These are phyloP conservation scores for Rhinichthys osculus DNA, from an alignment of 2,797 vertebrate species.

Conservation along the genomic window DNA sequence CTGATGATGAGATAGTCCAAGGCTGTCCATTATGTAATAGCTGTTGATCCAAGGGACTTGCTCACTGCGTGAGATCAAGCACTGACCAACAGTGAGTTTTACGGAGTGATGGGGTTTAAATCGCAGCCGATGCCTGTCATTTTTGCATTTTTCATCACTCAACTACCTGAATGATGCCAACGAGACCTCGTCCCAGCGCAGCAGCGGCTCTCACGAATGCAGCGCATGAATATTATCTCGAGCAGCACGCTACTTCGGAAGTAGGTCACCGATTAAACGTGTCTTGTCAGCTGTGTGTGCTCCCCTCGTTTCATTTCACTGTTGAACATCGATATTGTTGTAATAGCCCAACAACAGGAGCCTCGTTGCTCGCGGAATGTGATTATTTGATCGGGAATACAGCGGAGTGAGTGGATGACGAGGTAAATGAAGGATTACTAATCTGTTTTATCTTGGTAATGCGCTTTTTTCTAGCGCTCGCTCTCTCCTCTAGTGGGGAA, in stretches of 20 bases:
- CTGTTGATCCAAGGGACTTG: slow-evolving; percentile 52
- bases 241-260: slow-evolving; percentile 81
- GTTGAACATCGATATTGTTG: slow-evolving; percentile 61
- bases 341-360: slow-evolving; percentile 18
- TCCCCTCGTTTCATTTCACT: slow-evolving; percentile 68
- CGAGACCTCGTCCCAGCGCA: slow-evolving; percentile 77
- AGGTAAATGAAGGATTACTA: slow-evolving; percentile 61
- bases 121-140: background rate
- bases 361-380: slow-evolving; percentile 40
- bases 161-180: slow-evolving; percentile 51
- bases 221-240: slow-evolving; percentile 84
- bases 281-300: slow-evolving; percentile 75
- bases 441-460: slow-evolving; percentile 53
- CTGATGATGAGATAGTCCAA: slow-evolving; percentile 32
- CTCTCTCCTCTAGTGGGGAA: slow-evolving; percentile 14
- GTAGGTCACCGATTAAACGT: slow-evolving; percentile 85
- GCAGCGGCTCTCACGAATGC: slow-evolving; percentile 69
- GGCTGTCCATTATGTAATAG: slow-evolving; percentile 59
- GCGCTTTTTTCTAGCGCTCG: slow-evolving; percentile 32
- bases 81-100: slow-evolving; percentile 37
- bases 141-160: slow-evolving; percentile 22
- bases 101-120: slow-evolving; percentile 1
- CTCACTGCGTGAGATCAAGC: slow-evolving; percentile 11
- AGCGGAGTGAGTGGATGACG: slow-evolving; percentile 49
- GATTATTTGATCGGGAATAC: slow-evolving; percentile 35